phyloP scores from a whole-genome alignment of 2,113 vertebrate species.

The Dipodomys stephensi region DNA sequence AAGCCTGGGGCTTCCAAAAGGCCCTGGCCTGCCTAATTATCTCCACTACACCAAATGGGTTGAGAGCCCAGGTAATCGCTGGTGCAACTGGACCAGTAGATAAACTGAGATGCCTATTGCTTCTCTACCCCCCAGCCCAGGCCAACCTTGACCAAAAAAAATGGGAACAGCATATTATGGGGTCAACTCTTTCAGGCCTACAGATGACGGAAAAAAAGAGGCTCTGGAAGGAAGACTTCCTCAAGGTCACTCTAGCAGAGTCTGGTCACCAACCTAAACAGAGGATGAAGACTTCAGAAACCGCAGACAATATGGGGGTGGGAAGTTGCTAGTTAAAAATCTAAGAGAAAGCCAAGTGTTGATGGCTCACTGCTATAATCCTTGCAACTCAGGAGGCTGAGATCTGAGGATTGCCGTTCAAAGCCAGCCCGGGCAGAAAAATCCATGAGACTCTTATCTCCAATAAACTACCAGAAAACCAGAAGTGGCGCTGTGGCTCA shows the following conservation, averaged over 20 bases:
- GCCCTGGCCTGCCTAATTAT: background rate
- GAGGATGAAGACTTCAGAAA: background rate
- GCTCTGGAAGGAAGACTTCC: background rate
- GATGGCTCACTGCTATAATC: too few relatives aligned
- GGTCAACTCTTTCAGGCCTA: background rate
- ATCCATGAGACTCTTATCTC: too few relatives aligned
- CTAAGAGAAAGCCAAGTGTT: background rate
- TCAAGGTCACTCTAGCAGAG: background rate
- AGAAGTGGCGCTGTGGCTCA: too few relatives aligned
- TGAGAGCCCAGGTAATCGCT: too few relatives aligned
- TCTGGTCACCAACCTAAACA: background rate
- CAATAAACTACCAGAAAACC: too few relatives aligned
- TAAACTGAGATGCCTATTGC: background rate
- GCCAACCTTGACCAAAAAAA: background rate
- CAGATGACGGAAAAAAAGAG: background rate
- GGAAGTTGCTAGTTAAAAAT: slow-evolving; percentile 1
- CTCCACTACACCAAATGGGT: background rate
- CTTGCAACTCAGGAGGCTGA: too few relatives aligned
- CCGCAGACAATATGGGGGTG: background rate
- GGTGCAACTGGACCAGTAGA: background rate
- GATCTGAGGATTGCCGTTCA: too few relatives aligned
- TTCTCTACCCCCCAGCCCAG: too few relatives aligned
- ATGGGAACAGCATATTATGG: background rate
- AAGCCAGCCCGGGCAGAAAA: too few relatives aligned
- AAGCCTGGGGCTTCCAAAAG: background rate